Evolutionary conservation across 2,113 vertebrate species (phyloP).

Genomic region (Melozone crissalis): DNA sequence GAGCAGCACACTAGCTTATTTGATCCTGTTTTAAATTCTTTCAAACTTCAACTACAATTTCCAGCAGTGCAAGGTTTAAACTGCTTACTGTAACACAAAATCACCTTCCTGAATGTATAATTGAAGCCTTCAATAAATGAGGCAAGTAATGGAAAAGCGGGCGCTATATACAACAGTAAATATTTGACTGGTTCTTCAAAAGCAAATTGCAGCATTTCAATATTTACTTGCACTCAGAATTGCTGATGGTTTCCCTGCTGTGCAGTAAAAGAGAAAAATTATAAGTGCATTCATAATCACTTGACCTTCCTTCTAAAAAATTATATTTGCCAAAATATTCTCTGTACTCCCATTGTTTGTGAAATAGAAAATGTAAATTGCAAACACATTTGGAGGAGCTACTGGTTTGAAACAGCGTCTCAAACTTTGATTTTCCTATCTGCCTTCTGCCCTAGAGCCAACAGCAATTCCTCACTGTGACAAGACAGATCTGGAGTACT

Average conservation of each 20-base stretch:
- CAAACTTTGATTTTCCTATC: neutral
- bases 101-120: neutral
- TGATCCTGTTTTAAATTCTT: neutral
- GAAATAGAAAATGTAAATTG: slow-evolving; percentile 28
- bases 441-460: neutral
- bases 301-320: slow-evolving; percentile 45
- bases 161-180: slow-evolving; percentile 33
- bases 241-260: slow-evolving; percentile 35
- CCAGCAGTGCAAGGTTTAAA: neutral
- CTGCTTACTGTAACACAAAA: slow-evolving; percentile 13
- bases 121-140: slow-evolving; percentile 2
- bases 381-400: slow-evolving; percentile 11
- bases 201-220: slow-evolving; percentile 58
- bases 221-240: slow-evolving; percentile 62
- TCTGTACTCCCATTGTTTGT: neutral
- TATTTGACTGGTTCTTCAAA: slow-evolving; percentile 59
- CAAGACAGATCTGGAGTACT: slow-evolving; percentile 8
- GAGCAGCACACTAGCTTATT: neutral
- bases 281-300: slow-evolving; percentile 23
- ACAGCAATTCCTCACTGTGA: neutral
- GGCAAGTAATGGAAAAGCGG: slow-evolving; percentile 51
- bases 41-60: neutral
- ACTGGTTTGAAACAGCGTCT: neutral
- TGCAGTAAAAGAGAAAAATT: slow-evolving; percentile 41
- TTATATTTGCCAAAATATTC: slow-evolving; percentile 32